Evolutionary conservation across 2,797 vertebrate genomes (phyloP).

Genomic region (Paramormyrops hopkinsi): DNA sequence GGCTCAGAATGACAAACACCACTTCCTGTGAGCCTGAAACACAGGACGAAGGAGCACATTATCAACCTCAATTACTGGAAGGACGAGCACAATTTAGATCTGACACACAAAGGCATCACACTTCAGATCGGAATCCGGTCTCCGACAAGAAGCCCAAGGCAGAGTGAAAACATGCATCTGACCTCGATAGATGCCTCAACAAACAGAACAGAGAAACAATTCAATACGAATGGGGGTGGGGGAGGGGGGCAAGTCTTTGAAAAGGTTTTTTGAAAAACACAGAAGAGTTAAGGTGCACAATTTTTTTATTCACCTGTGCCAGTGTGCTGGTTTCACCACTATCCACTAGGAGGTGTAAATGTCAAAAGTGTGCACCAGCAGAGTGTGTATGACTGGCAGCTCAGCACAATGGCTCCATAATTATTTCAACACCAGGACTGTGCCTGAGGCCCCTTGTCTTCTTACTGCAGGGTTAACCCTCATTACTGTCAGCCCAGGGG

Average conservation of each 20-base stretch:
- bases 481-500: constrained; percentile 14
- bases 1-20: constrained; percentile 93
- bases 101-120: background rate
- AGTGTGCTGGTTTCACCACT: background rate
- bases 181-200: background rate
- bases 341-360: background rate
- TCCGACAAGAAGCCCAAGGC: background rate
- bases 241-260: background rate
- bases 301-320: background rate
- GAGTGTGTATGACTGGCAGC: background rate
- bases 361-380: background rate
- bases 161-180: background rate
- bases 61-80: background rate
- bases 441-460: background rate
- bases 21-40: constrained; percentile 79
- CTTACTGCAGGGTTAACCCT: constrained; percentile 21
- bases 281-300: background rate
- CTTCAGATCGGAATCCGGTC: background rate
- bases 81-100: background rate
- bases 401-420: constrained; percentile 24
- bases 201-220: background rate
- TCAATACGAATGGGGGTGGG: background rate
- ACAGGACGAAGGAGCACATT: constrained; percentile 34
- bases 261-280: background rate
- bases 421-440: constrained; percentile 23